Conservation (phyloP, 2,113 vertebrate genomes). For the Rattus rattus region DNA sequence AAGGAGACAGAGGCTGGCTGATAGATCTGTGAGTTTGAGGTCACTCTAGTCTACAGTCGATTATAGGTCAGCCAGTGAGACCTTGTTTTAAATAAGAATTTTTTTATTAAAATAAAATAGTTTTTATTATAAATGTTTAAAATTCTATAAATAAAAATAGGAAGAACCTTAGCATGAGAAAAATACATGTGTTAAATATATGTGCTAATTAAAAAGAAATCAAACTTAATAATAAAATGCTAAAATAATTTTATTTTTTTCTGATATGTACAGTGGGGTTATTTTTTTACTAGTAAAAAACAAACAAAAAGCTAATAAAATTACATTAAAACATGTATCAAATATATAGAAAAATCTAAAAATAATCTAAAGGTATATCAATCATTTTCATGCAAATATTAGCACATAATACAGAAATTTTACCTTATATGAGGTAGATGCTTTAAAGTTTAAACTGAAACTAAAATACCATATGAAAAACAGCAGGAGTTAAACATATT, state of each 20-base stretch:
- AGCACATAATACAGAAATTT: neutral
- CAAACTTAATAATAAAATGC: neutral
- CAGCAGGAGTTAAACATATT: neutral
- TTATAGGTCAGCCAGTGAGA: neutral
- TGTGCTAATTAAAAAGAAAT: neutral
- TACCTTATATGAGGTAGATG: neutral
- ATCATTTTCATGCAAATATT: neutral
- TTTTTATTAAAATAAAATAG: neutral
- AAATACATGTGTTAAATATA: neutral
- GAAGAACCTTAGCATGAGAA: neutral
- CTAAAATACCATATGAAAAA: neutral
- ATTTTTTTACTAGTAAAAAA: neutral
- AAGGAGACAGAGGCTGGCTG: neutral
- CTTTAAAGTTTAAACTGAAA: neutral
- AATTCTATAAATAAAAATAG: neutral
- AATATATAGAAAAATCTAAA: neutral
- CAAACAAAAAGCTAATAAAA: neutral
- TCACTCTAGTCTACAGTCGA: neutral
- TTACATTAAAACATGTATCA: neutral
- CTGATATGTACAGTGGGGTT: neutral
- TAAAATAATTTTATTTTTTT: neutral
- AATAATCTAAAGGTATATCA: neutral
- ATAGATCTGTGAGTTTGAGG: neutral
- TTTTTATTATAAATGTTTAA: constrained; percentile 14
- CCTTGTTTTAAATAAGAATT: neutral